These are phyloP conservation scores for Agrotis segetum DNA, from an alignment of 2,888 invertebrate genomes.

Conservation along the genomic window DNA sequence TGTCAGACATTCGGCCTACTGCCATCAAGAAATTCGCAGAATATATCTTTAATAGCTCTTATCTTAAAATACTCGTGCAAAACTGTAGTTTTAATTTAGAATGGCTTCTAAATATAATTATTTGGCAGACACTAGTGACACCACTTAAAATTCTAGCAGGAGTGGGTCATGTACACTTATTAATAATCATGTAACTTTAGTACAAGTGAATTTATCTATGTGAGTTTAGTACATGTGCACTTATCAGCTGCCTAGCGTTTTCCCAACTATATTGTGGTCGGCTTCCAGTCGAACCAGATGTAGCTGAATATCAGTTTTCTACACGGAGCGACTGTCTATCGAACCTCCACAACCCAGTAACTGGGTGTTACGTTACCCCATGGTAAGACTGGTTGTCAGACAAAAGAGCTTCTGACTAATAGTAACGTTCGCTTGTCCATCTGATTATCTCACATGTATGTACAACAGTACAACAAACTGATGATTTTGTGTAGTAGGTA, in stretches of 20 bases:
- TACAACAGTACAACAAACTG: too few relatives aligned
- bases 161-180: slow-evolving; percentile 39
- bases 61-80: slow-evolving; percentile 26
- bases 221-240: not conserved
- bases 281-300: too few relatives aligned
- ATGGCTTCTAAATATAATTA: slow-evolving; percentile 23
- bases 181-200: slow-evolving; percentile 11
- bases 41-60: slow-evolving; percentile 26
- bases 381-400: too few relatives aligned
- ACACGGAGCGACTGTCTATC: too few relatives aligned
- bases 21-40: slow-evolving; percentile 5
- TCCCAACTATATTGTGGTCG: not conserved
- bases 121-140: slow-evolving; percentile 32
- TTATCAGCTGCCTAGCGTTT: not conserved
- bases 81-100: slow-evolving; percentile 30
- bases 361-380: too few relatives aligned
- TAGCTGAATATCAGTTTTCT: too few relatives aligned
- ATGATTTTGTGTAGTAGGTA: too few relatives aligned
- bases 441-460: too few relatives aligned
- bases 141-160: slow-evolving; percentile 31
- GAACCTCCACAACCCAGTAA: too few relatives aligned
- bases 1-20: not conserved
- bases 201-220: not conserved
- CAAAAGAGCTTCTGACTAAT: too few relatives aligned
- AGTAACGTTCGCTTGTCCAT: too few relatives aligned